Percentiles rank a stretch among this genome's conserved stretches.
phyloP scores from a whole-genome alignment of 2,888 invertebrate genomes.

The Nezara viridula region DNA sequence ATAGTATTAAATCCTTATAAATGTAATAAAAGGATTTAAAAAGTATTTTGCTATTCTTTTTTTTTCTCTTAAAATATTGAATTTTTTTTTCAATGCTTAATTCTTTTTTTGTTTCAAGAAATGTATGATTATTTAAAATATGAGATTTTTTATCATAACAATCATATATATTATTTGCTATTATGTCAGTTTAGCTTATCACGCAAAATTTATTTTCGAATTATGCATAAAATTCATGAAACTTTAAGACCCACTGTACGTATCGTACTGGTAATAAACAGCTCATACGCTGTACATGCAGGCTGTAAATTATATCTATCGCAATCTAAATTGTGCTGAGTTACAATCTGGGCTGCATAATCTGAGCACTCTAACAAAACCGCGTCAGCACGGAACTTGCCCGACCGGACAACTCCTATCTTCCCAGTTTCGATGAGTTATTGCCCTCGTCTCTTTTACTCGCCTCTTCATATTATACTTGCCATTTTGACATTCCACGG shows the following conservation, averaged over 20 bases:
- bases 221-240: background rate
- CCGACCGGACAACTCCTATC: background rate
- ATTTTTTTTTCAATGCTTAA: no score
- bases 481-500: background rate
- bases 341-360: slow-evolving; percentile 21
- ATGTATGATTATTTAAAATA: no score
- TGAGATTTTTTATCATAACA: no score
- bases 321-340: slow-evolving; percentile 48
- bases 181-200: background rate
- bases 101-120: no score
- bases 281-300: background rate
- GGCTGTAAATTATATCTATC: background rate
- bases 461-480: background rate
- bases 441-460: background rate
- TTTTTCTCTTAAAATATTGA: no score
- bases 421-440: slow-evolving; percentile 17
- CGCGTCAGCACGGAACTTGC: slow-evolving; percentile 31
- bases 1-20: no score
- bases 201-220: background rate
- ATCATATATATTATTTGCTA: no score
- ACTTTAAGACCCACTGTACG: background rate
- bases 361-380: slow-evolving; percentile 24
- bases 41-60: no score
- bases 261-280: background rate
- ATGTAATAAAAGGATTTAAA: no score